These are phyloP conservation scores for Embidobia sp. DNA, from an alignment of 2,888 invertebrate species.

Conservation along the genomic window DNA sequence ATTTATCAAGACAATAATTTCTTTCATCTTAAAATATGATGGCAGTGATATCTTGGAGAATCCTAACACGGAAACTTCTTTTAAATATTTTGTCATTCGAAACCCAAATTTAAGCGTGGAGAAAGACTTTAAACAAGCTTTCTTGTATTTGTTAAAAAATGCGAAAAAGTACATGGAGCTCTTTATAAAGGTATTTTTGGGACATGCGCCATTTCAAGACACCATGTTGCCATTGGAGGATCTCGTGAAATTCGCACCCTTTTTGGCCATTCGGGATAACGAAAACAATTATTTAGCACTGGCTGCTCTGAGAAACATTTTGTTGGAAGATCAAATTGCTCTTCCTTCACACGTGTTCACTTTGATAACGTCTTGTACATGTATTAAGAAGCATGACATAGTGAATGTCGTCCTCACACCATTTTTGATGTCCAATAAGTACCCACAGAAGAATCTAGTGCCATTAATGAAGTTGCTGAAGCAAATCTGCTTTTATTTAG, in stretches of 20 bases:
- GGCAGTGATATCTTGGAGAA: constrained; percentile 68
- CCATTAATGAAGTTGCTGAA: background rate
- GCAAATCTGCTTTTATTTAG: constrained; percentile 6
- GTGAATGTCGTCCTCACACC: constrained; percentile 73
- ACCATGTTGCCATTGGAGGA: constrained; percentile 71
- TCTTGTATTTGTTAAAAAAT: constrained; percentile 70
- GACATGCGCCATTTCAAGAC: constrained; percentile 66
- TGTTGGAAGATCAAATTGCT: constrained; percentile 46
- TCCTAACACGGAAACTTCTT: constrained; percentile 65
- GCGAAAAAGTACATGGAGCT: constrained; percentile 70
- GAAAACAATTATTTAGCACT: constrained; percentile 65
- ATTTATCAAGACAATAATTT: constrained; percentile 69
- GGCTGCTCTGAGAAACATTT: constrained; percentile 49
- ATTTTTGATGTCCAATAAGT: constrained; percentile 22
- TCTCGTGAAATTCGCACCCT: constrained; percentile 68
- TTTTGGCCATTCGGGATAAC: constrained; percentile 69
- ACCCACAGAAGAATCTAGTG: constrained; percentile 7
- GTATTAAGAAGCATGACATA: constrained; percentile 65
- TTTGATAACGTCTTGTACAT: constrained; percentile 54
- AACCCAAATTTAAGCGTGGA: constrained; percentile 66
- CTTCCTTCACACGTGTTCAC: constrained; percentile 64
- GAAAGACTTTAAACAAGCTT: constrained; percentile 38
- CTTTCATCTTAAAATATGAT: constrained; percentile 71
- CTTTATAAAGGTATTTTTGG: constrained; percentile 73
- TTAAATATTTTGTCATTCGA: constrained; percentile 68